Percentiles rank a stretch among this genome's conserved stretches.
Conservation (phyloP, 2,113 vertebrate genomes). For the Urocitellus parryii region DNA sequence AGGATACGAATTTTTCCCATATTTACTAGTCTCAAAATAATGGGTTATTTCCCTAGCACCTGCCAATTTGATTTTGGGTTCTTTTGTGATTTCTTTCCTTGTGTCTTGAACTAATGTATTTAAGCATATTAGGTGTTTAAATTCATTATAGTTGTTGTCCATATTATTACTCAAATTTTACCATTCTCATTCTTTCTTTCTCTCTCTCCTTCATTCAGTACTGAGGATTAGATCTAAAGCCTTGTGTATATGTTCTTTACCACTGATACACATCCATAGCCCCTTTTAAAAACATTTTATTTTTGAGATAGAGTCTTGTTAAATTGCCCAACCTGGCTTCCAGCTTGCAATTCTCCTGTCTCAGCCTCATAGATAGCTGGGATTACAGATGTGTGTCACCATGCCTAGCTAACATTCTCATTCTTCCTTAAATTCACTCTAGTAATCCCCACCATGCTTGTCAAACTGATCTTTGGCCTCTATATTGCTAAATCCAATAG, state of each 20-base stretch:
- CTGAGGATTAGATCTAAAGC: too few relatives aligned
- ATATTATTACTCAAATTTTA: neutral
- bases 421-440: neutral
- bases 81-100: neutral
- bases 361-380: too few relatives aligned
- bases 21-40: slow-evolving; percentile 30
- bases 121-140: neutral
- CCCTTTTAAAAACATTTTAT: too few relatives aligned
- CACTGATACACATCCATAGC: too few relatives aligned
- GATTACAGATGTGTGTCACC: too few relatives aligned
- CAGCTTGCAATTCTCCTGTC: too few relatives aligned
- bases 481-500: neutral
- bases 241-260: too few relatives aligned
- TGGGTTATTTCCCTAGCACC: neutral
- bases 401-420: too few relatives aligned
- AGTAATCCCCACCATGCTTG: neutral
- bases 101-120: neutral
- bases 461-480: neutral
- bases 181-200: neutral
- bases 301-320: too few relatives aligned
- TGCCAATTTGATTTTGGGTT: neutral
- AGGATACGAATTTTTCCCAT: neutral
- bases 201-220: too few relatives aligned
- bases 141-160: neutral
- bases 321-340: too few relatives aligned